Evolutionary conservation across 2,797 vertebrate species (phyloP).

Genomic region (Danio jaintianensis): DNA sequence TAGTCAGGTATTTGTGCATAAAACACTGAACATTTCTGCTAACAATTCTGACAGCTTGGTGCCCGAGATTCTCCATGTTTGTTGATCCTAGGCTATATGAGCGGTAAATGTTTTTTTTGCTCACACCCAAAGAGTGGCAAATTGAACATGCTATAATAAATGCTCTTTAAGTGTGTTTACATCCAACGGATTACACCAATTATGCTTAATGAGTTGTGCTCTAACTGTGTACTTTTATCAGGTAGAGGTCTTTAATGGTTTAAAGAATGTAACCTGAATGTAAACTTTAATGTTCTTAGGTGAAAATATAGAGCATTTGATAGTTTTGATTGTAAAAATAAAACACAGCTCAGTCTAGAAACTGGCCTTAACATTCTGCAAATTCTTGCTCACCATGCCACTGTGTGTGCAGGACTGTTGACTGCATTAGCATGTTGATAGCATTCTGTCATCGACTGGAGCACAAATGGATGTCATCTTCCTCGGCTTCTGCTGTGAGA

Average conservation of each 20-base stretch:
- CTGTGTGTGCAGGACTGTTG: conserved; percentile 3
- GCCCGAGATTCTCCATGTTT: no score
- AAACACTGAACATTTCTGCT: no score
- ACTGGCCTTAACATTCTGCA: conserved; percentile 3
- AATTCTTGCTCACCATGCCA: neutral
- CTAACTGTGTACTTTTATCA: neutral
- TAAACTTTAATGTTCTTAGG: neutral
- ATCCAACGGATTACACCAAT: neutral
- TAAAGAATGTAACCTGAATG: neutral
- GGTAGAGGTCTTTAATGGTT: neutral
- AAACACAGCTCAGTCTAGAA: neutral
- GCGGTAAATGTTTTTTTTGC: no score
- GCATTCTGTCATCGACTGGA: conserved; percentile 34
- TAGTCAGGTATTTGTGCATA: no score
- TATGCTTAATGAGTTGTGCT: neutral
- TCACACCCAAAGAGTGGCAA: no score
- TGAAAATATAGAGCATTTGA: neutral
- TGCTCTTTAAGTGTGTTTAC: neutral
- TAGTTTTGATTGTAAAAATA: neutral
- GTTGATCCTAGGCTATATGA: no score
- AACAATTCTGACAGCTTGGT: no score
- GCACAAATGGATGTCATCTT: conserved; percentile 49
- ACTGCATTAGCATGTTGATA: conserved; percentile 52
- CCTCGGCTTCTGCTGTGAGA: conserved; percentile 28
- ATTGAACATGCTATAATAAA: neutral